These are phyloP conservation scores for Oligia fasciuncula DNA, from an alignment of 2,888 invertebrate genomes.

Conservation along the genomic window DNA sequence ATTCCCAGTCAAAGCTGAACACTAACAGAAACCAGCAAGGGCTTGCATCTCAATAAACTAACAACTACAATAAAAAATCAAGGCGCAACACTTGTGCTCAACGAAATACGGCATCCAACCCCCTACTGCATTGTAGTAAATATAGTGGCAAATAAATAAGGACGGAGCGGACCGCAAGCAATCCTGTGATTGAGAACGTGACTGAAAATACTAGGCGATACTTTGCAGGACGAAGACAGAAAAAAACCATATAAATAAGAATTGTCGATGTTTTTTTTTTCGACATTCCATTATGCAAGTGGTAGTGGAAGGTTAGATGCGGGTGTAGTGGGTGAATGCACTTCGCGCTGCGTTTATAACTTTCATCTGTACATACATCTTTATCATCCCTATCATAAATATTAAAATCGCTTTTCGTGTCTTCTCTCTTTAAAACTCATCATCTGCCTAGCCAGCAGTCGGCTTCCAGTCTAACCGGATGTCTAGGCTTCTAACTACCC, in stretches of 20 bases:
- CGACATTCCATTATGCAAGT: conserved; percentile 41
- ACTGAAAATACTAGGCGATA: conserved; percentile 67
- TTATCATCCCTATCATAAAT: too few species aligned
- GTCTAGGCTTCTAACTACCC: too few species aligned
- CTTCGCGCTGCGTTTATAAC: not conserved
- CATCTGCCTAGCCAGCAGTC: too few species aligned
- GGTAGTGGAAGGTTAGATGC: not conserved
- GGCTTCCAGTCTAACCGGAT: too few species aligned
- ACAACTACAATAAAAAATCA: conserved; percentile 54
- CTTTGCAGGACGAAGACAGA: conserved; percentile 59
- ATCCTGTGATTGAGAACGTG: conserved; percentile 80
- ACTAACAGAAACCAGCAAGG: not conserved
- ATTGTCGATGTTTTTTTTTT: conserved; percentile 34
- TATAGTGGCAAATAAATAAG: conserved; percentile 69
- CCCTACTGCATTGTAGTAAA: conserved; percentile 64
- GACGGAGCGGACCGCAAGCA: conserved; percentile 66
- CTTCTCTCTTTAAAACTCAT: too few species aligned
- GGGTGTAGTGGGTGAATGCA: not conserved
- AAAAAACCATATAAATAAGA: conserved; percentile 46
- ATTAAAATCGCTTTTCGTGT: too few species aligned
- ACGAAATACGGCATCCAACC: conserved; percentile 48
- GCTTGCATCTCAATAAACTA: conserved; percentile 33
- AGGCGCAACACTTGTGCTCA: conserved; percentile 35
- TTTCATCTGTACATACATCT: not conserved
- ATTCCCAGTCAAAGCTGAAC: conserved; percentile 5